These are phyloP conservation scores for Columbina picui DNA, from an alignment of 2,113 vertebrate species.

Conservation along the genomic window DNA sequence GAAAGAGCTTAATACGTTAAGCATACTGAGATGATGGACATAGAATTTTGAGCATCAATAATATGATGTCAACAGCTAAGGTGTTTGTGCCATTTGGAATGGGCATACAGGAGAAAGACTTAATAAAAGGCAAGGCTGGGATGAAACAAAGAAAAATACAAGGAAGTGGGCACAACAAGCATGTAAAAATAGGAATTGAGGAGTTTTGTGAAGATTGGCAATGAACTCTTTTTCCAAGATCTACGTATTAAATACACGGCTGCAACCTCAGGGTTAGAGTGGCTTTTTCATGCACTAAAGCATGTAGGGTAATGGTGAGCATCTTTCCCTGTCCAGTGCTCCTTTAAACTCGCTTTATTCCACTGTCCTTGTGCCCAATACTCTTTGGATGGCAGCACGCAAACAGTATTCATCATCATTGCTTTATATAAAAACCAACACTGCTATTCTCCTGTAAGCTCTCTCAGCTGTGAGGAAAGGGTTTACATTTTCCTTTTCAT, in stretches of 20 bases:
- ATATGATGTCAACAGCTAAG: not conserved
- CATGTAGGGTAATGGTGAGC: not conserved
- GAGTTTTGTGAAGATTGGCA: not conserved
- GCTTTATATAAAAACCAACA: not conserved
- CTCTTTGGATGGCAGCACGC: not conserved
- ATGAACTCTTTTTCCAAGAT: not conserved
- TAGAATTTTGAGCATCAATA: not conserved
- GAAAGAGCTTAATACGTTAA: not conserved
- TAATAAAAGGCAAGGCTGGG: not conserved
- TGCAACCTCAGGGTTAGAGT: not conserved
- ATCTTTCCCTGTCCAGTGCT: not conserved
- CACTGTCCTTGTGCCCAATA: not conserved
- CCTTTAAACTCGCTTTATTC: not conserved
- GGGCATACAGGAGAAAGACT: not conserved
- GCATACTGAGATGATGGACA: accelerated
- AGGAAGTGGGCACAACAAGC: not conserved
- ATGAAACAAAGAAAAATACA: not conserved
- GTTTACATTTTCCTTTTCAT: not conserved
- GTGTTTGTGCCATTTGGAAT: not conserved
- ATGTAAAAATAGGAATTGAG: not conserved
- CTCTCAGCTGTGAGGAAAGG: not conserved
- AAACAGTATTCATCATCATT: not conserved
- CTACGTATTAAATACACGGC: not conserved
- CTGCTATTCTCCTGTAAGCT: not conserved
- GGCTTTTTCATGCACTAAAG: not conserved